Evolutionary conservation across 2,113 vertebrate genomes (phyloP), one percentile per base, ranked within the genome.

Genomic region (Semicossyphus pulcher): DNA sequence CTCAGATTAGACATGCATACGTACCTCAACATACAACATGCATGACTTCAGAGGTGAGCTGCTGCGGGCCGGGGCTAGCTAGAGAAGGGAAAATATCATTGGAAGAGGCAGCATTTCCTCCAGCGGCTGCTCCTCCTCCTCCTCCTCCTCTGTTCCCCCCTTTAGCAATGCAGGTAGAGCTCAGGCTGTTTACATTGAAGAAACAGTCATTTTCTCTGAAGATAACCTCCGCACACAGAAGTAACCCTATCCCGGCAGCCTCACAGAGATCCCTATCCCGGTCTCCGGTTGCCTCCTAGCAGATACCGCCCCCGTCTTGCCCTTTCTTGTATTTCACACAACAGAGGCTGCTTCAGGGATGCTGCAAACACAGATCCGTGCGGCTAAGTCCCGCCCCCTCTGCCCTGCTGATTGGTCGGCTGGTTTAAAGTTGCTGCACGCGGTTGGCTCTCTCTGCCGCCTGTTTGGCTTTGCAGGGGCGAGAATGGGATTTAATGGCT

Each of bases 401-500:
- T 56, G 5, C 23, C 14, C 60, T 81, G 59, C 65, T 9, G 12
- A 94, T 95, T 94, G 93, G 93, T 77, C 47, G 41, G 60, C 78
- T 59, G 54, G 61, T 49, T 73, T 79, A 26, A 32, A 62, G 78
- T 67, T 67, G 61, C 54, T 20, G 12, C 37, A 78, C 70, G 63
- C 31, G 68, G 81, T 93, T 94, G 92, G 94, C 61, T 89, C 23
- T 20, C 44, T 34, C 31, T 20, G 47, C 72, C 81, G 90, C 85
- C 90, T 26, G 4, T 94, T 80, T 75, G 70, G 82, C 80, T 92
- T 89, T 93, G 79, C 81, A 79, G 86, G 92, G 89, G 92, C 91
- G 87, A 90, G 82, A 83, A 89, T 82, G 85, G 91, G 91, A 91
- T 93, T 92, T 93, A 90, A 89, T 73, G 72, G 89, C 80, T 84